phyloP scores from a whole-genome alignment of 2,113 vertebrate genomes.

The Corydoras maculifer region DNA sequence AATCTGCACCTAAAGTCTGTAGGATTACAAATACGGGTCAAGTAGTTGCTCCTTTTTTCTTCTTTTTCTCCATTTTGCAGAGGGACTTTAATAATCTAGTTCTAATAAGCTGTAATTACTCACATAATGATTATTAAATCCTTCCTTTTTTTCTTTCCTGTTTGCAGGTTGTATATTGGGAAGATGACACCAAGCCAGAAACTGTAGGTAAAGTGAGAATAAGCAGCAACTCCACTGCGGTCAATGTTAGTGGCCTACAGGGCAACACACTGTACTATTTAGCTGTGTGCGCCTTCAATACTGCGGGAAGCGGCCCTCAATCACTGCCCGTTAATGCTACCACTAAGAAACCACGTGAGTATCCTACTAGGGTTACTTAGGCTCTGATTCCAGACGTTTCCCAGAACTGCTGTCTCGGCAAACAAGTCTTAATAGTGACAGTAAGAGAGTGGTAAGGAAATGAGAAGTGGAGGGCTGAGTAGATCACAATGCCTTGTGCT shows the following conservation, averaged over 20 bases:
- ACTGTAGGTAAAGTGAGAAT: constrained; percentile 77
- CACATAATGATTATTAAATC: too few species aligned
- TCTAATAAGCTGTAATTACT: too few species aligned
- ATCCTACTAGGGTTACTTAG: constrained; percentile 3
- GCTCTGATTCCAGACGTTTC: background rate
- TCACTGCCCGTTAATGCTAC: constrained; percentile 81
- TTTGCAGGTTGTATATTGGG: constrained; percentile 84
- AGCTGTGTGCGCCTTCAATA: constrained; percentile 86
- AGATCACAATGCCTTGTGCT: background rate
- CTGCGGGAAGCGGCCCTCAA: constrained; percentile 81
- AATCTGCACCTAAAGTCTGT: too few species aligned
- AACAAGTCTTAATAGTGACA: constrained; percentile 10
- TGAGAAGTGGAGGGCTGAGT: constrained; percentile 4
- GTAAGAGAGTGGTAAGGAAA: constrained; percentile 13
- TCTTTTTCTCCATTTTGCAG: too few species aligned
- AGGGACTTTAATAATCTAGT: too few species aligned
- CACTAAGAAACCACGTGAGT: constrained; percentile 91
- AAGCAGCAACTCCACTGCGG: constrained; percentile 75
- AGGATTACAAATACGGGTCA: too few species aligned
- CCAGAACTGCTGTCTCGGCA: constrained; percentile 10
- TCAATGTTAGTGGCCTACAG: constrained; percentile 75
- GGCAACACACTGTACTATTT: constrained; percentile 79
- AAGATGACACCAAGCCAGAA: constrained; percentile 80
- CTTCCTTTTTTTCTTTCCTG: constrained; percentile 18
- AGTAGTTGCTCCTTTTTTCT: too few species aligned